These are phyloP conservation scores for Sarotherodon lohbergeri DNA, from an alignment of 2,113 vertebrate species.

Conservation along the genomic window DNA sequence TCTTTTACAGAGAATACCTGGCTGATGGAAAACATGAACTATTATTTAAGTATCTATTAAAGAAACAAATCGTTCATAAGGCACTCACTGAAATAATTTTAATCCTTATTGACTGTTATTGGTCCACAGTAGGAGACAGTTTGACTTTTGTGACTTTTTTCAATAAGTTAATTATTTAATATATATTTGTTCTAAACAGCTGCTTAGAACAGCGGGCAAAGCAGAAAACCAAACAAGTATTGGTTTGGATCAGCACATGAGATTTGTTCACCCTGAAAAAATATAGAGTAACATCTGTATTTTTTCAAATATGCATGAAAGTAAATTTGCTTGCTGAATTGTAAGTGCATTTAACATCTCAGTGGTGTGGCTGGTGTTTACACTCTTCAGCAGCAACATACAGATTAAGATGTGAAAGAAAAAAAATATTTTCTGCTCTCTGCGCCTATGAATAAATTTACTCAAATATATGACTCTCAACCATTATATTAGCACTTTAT, in stretches of 20 bases:
- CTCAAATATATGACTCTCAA: neutral
- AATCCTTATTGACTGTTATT: neutral
- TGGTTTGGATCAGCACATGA: neutral
- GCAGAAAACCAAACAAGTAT: neutral
- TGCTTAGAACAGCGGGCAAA: neutral
- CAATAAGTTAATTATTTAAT: rapidly evolving
- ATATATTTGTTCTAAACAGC: neutral
- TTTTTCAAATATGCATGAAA: neutral
- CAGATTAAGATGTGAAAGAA: neutral
- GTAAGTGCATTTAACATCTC: neutral
- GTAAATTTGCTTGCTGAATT: neutral
- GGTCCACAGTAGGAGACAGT: neutral
- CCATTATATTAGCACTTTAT: neutral
- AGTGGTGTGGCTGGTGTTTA: neutral
- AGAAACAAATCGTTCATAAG: neutral
- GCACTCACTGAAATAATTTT: neutral
- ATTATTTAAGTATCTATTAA: no score
- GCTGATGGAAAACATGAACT: neutral
- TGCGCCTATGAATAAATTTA: neutral
- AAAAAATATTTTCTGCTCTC: neutral
- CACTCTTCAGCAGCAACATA: neutral
- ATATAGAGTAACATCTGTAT: neutral
- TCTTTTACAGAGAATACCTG: neutral
- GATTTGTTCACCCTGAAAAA: neutral
- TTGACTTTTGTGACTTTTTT: neutral